phyloP scores from a whole-genome alignment of 2,888 invertebrate genomes.

The Philonicus albiceps region DNA sequence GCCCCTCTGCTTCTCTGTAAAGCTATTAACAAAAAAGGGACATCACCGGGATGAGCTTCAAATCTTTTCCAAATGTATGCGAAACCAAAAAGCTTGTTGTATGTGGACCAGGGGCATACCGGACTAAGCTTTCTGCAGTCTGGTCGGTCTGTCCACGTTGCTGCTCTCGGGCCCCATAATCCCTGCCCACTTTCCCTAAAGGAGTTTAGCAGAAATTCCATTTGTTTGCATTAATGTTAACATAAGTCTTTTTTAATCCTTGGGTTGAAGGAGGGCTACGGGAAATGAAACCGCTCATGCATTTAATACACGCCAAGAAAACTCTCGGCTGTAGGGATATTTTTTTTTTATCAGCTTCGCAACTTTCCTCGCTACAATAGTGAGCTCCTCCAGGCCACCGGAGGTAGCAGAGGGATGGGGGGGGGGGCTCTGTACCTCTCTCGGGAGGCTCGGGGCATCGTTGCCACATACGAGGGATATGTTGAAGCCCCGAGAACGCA shows the following conservation, averaged over 20 bases:
- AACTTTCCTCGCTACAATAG: not conserved
- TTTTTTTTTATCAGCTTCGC: not conserved
- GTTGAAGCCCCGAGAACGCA: not conserved
- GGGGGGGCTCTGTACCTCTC: not conserved
- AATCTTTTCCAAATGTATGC: conserved; percentile 22
- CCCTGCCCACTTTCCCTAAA: conserved; percentile 19
- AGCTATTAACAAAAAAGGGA: conserved; percentile 30
- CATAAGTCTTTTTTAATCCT: conserved; percentile 13
- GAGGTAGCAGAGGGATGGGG: no score
- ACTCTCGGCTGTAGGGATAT: not conserved
- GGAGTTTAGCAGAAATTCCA: conserved; percentile 37
- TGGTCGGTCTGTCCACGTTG: conserved; percentile 11
- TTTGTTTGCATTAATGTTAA: conserved; percentile 38
- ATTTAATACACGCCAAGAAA: conserved; percentile 7
- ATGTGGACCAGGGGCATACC: not conserved
- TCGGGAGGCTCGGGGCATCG: not conserved
- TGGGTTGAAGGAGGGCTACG: not conserved
- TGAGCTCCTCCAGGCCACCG: not conserved
- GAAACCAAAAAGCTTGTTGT: conserved; percentile 12
- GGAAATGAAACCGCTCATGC: conserved; percentile 11
- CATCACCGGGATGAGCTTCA: conserved; percentile 16
- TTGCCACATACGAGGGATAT: not conserved
- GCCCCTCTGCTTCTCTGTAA: not conserved
- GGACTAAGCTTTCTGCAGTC: conserved; percentile 26
- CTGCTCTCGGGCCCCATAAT: conserved; percentile 25